Percentiles rank a stretch among this genome's conserved stretches.
Conservation (phyloP, 2,888 invertebrate genomes). For the Agonum fuliginosum region DNA sequence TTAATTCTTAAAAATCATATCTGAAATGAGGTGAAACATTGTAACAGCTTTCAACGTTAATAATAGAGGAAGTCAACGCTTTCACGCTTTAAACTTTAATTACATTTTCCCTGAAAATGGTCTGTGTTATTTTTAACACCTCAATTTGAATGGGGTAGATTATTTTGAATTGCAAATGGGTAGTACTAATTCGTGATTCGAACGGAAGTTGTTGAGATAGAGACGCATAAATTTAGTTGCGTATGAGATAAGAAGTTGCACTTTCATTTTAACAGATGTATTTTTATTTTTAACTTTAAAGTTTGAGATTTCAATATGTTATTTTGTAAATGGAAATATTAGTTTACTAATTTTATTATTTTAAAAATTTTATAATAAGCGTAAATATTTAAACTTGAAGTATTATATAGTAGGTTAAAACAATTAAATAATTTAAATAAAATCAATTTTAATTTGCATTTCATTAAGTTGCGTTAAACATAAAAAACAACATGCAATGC, state of each 20-base stretch:
- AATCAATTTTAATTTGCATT: conserved; percentile 35
- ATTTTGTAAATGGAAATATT: too few species aligned
- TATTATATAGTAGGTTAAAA: background rate
- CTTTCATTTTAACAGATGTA: background rate
- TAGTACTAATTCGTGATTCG: background rate
- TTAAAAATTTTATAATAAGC: background rate
- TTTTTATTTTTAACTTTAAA: too few species aligned
- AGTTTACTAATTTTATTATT: too few species aligned
- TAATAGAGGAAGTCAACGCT: background rate
- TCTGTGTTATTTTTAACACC: too few species aligned
- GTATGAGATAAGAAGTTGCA: background rate
- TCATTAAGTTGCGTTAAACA: background rate
- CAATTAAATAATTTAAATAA: conserved; percentile 21
- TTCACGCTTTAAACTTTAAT: conserved; percentile 6
- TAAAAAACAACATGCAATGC: background rate
- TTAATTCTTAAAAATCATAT: background rate
- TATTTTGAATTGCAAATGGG: conserved; percentile 17
- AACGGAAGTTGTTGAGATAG: too few species aligned
- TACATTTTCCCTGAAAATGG: background rate
- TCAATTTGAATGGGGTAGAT: background rate
- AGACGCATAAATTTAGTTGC: background rate
- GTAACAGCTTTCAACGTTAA: conserved; percentile 1
- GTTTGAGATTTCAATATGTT: too few species aligned
- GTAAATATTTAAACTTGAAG: background rate
- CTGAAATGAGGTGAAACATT: background rate